Base-by-base conservation (phyloP, 2,113 vertebrate species). In the Notothenia rossii region DNA sequence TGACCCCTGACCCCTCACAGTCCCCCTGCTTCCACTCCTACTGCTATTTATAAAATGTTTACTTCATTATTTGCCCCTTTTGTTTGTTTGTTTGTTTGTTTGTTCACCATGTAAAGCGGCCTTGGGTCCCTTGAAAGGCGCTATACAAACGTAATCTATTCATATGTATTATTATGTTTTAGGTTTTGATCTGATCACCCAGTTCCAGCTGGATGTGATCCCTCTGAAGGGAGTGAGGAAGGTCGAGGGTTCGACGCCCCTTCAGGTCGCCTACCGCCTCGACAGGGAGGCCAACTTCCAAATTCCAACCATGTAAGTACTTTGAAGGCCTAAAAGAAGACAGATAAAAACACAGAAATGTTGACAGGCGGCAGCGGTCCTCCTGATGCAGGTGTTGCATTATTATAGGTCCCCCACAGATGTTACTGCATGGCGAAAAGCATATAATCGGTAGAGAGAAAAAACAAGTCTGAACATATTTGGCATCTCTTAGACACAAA, bases 121-220 rank as follows among this genome's bases (percentile, higher is more conserved):
- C 25, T 25, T 25, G 25, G 25, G 25, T 25, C 25, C 25, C 25
- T 25, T 25, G 25, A 25, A 25, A 25, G 25, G 25, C 25, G 25
- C 25, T 29, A 29, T 29, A 29, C 29, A 3, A 29, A 4, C 2
- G 29, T 29, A 29, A 29, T 29, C 29, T 4, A 29, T 3, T 3
- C 3, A 3, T 29, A 29, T 29, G 13, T 59, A n/a, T 13, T 10
- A 25, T 13, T 50, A 49, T 56, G 7, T 2, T 7, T 4, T 36
- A 95, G 95, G 95, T 51, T 96, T 96, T 48, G 95, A 96, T 88
- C 87, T 96, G 82, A 96, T 96, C 77, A 95, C 94, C 8, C 95
- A 96, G 88, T 95, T 96, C 85, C 95, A 96, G 89, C 79, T 95
- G 88, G 95, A 96, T n/a, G 90, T 94, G 59, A 91, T 94, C 63